Base-by-base conservation (phyloP, 1,140 invertebrate genomes). In the Zaprionus taronus region DNA sequence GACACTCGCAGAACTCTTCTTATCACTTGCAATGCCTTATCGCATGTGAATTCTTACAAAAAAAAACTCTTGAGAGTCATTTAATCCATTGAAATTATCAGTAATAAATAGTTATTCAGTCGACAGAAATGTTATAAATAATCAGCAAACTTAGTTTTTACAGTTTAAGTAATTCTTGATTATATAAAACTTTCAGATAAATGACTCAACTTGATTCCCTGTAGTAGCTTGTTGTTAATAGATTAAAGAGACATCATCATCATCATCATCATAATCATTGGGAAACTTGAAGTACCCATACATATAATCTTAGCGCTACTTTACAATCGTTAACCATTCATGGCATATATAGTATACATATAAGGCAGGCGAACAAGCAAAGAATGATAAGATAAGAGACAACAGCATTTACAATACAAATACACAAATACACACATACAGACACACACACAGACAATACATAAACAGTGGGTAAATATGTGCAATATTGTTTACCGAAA, bases 231-330 rank as follows among this genome's bases (percentile, higher is more conserved):
- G 62, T 66, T 56, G 62, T 72, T 67, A 55, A 61, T 75, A 75
- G 67, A 71, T 75, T 75, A 71, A 75, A 70, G 58, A 58, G 67
- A 57, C 72, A 70, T 75, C 72, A 75, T 75, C 67, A 70, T 75
- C 72, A 75, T 75, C 67, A 58, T 41, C 31, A 34, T 34, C 31
- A 75, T 75, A 67, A 58, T 41, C 31, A 34, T 34, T 7, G 5
- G 41, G 41, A 4, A 47, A 70, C 57, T 63, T 49, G 22, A 58
- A 75, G 51, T 69, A 4, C 24, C 7, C 28, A 31, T 58, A 34
- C 31, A 38, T 60, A 56, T 61, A 74, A 71, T 75, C 60, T 64
- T 64, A 15, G 53, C 67, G 53, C 67, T 71, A 75, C 60, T 64
- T 71, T 58, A 75, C 72, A 75, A 71, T 69, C 67, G 60, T 71